These are phyloP conservation scores for Asarcornis scutulata DNA, from an alignment of 2,113 vertebrate genomes.

Conservation along the genomic window DNA sequence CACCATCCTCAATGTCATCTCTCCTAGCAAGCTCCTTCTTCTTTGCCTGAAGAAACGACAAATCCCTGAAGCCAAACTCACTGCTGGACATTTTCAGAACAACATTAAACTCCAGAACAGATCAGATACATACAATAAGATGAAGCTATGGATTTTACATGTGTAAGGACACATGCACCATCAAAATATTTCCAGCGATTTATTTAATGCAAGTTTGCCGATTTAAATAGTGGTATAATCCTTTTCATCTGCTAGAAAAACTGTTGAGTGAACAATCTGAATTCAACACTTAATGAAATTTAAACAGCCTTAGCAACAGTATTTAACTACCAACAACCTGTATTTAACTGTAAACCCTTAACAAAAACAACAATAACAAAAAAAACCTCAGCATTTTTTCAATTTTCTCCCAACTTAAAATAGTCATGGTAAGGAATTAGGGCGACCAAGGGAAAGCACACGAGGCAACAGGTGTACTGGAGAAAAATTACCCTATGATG, in stretches of 20 bases:
- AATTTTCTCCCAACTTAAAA: neutral
- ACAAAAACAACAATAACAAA: neutral
- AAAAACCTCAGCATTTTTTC: neutral
- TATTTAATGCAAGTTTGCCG: neutral
- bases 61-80: conserved; percentile 41
- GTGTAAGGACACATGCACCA: neutral
- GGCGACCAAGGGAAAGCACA: neutral
- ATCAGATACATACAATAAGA: conserved; percentile 35
- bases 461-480: neutral
- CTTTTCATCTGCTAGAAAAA: neutral
- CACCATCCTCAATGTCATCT: conserved; percentile 92
- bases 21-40: conserved; percentile 93
- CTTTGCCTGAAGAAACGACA: conserved; percentile 85
- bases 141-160: neutral
- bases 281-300: no score
- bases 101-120: conserved; percentile 58
- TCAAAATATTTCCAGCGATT: conserved; percentile 17
- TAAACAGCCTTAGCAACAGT: no score
- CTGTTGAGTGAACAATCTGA: neutral
- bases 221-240: neutral
- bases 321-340: neutral
- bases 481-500: neutral
- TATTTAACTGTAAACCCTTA: neutral
- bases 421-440: neutral
- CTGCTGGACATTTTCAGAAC: conserved; percentile 23